Base-by-base conservation (phyloP, 2,888 invertebrate species). In the Polyommatus icarus region DNA sequence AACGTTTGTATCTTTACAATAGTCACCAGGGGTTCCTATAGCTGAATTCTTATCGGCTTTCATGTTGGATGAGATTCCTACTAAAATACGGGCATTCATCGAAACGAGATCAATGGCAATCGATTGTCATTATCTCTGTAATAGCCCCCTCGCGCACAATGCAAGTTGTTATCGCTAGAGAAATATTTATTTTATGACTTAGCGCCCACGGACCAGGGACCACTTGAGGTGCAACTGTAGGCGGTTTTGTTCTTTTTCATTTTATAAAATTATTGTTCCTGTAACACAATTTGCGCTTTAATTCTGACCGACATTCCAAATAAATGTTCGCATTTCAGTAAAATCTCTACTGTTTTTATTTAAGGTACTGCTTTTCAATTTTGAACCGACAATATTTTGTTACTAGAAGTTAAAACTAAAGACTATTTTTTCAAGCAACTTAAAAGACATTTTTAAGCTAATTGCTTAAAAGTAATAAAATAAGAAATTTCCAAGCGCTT, bases 81-180 rank as follows among this genome's bases (percentile, higher is more conserved):
- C 32, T 32, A 32, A 32, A 32, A 32, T 32, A 32, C 32, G 7
- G 6, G 7, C 36, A 7, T 36, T 36, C 36, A 7, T 36, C 36
- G 7, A 36, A 36, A 36, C 32, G 32, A 32, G 32, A 32, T 24
- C 4, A 24, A 67, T 29, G 29, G 29, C 18, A 67, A 32, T 18
- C 29, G 29, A 6, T 67, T 18, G 67, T 18, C 24, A 67, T 67
- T 3, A 15, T 5, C 32, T 67, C 32, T 18, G 67, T 67, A 67
- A 32, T 32, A 67, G 1, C 29, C 67, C 29, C 29, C 32, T 72
- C 80, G 80, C 78, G 76, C 80, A 78, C 90, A 91, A 90, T 90
- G 84, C 83, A 71, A 79, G 86, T 89, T 88, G 88, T 88, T 91
- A 90, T 86, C 87, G 84, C 82, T 78, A 80, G 80, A 80, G 82